phyloP scores from a whole-genome alignment of 2,888 invertebrate species.

The Eupithecia insigniata region DNA sequence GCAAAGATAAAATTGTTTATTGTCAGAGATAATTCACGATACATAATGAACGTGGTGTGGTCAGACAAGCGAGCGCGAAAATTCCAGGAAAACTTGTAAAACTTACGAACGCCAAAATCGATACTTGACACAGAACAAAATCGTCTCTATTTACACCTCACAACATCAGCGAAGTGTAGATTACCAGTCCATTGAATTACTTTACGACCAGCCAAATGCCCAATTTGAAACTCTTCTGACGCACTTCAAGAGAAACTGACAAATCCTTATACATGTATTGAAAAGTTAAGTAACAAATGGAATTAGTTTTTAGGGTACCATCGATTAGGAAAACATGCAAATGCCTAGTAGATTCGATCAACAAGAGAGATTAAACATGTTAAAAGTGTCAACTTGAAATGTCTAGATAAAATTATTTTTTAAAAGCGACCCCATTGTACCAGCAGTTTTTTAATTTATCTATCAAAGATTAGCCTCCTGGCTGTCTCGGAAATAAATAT shows the following conservation, averaged over 20 bases:
- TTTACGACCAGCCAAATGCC: conserved; percentile 14
- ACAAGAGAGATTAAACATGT: conserved; percentile 26
- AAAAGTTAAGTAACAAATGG: not conserved
- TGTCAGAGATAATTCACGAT: conserved; percentile 26
- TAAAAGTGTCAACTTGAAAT: conserved; percentile 13
- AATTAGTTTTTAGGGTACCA: conserved; percentile 18
- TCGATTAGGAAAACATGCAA: conserved; percentile 24
- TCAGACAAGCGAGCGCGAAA: conserved; percentile 11
- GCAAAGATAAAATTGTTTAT: conserved; percentile 27
- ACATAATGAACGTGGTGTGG: conserved; percentile 8
- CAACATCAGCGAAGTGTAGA: not conserved
- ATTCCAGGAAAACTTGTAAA: not conserved
- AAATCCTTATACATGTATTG: conserved; percentile 10
- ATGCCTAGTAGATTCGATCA: conserved; percentile 22
- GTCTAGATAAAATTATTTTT: conserved; percentile 13
- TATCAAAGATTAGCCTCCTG: conserved; percentile 19
- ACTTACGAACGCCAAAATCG: not conserved
- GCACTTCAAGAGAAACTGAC: conserved; percentile 14
- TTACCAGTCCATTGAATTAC: not conserved
- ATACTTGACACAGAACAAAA: not conserved
- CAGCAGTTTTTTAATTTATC: conserved; percentile 15
- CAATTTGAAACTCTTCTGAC: conserved; percentile 9
- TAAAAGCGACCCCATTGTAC: conserved; percentile 36
- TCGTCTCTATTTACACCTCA: not conserved
- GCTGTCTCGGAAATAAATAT: conserved; percentile 16